Base-by-base conservation (phyloP, 2,797 vertebrate species). In the Meriones psammophilus region DNA sequence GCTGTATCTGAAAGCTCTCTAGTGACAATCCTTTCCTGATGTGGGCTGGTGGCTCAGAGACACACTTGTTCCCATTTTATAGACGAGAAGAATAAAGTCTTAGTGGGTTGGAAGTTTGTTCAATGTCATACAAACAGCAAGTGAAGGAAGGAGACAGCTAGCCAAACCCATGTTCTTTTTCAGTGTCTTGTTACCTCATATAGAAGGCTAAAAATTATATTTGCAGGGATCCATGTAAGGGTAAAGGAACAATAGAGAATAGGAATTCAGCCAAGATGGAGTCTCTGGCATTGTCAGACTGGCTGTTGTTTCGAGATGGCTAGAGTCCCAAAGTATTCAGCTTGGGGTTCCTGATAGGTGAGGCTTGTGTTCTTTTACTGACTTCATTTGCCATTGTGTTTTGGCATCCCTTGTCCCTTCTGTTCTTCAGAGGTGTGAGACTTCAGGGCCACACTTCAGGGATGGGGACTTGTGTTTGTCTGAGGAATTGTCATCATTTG, bases 61-160 rank as follows among this genome's bases (percentile, higher is more conserved):
- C 30, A 87, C 26, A 73, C 64, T 80, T 79, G 3, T 77, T 94
- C 39, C 22, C 22, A 58, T 78, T 73, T 84, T 30, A 74, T 64
- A 80, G 39, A 91, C 33, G 26, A 92, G 26, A 64, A 95, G 92
- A 64, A 14, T 2, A 86, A 91, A 42, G 50, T 54, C 88, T 88
- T 28, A 84, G 64, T n/a, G 15, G 42, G 26, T 18, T 74, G 33
- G 17, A 7, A 46, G 22, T 58, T 58, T 42, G 71, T 46, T 66
- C 28, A 68, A 58, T 20, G 8, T 73, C 60, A 15, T 26, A 76
- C 30, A 80, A 78, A 46, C 6, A 86, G 10, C 2, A 26, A 56
- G 4, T 1, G 20, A 84, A 92, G 20, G 33, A n/a, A 83, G 39
- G 12, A 7, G 3, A 46, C 42, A 36, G n/a, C 33, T 26, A 50